Base-by-base conservation (phyloP, 2,113 vertebrate species). In the Rousettus leschenaultii region DNA sequence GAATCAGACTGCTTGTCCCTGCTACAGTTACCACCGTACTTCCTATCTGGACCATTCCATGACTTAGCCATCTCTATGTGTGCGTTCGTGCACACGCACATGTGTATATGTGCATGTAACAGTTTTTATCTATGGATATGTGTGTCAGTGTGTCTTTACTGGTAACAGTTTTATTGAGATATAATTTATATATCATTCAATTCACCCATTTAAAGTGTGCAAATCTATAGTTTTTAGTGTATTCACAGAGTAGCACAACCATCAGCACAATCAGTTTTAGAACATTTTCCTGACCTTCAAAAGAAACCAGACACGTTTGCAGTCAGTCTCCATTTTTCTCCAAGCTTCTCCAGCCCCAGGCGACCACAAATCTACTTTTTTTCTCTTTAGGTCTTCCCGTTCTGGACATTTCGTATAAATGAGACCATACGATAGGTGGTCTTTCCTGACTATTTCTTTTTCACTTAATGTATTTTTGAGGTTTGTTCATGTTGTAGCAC, bases 11-110 rank as follows among this genome's bases (percentile, higher is more conserved):
- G 24, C 55, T 19, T 2, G 12, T 4, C 30, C 55, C 5, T 65
- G 21, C 2, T 14, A 5, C 6, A 35, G 6, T 73, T n/a, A 61
- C 4, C 3, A 9, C 4, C 4, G 5, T 40, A 3, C 2, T 55
- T 30, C 40, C 4, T 4, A 0, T 0, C 2, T 21, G 66, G 33
- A 40, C 38, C 51, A 75, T 14, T 45, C 38, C 55, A 4, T 0
- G 1, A 28, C 73, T 53, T 12, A 77, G 28, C 24, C 43, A 30
- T 75, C 71, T 16, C 1, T 10, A 30, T 35, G 30, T 26, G 24
- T 35, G 33, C 30, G 63, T 35, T 26, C 3, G 33, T 55, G 71
- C 40, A 51, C 26, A 26, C 24, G 4, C 28, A 35, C 18, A 18
- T 48, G 45, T 33, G 26, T 18, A 12, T 35, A 19, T 35, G 19